These are phyloP conservation scores for Fissipunctia ypsillon DNA, from an alignment of 2,888 invertebrate genomes.

Conservation along the genomic window DNA sequence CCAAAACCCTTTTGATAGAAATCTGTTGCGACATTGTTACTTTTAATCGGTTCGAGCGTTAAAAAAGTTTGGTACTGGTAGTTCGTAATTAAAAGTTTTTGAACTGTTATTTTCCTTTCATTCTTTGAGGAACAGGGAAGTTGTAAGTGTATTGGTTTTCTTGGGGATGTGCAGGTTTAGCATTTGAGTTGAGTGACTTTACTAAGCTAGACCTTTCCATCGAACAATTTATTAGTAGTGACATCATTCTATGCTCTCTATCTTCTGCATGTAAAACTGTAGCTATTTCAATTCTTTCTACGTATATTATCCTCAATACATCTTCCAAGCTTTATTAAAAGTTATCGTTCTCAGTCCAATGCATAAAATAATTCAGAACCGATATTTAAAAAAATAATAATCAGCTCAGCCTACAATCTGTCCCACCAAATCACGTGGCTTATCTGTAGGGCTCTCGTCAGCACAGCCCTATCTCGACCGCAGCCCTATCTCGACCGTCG, in stretches of 20 bases:
- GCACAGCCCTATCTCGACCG: constrained; percentile 54
- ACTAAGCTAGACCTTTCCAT: neutral
- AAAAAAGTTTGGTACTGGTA: constrained; percentile 38
- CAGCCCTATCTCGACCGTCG: constrained; percentile 59
- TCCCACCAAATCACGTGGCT: constrained; percentile 55
- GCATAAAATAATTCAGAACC: neutral
- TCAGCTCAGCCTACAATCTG: constrained; percentile 25
- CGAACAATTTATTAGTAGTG: neutral
- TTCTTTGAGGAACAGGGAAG: neutral
- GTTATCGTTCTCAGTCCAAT: neutral
- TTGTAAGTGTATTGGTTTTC: constrained; percentile 22
- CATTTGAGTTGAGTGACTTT: neutral
- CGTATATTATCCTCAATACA: neutral
- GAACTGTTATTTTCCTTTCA: constrained; percentile 40
- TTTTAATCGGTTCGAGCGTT: constrained; percentile 43
- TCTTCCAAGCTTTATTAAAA: neutral
- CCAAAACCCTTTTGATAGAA: constrained; percentile 45
- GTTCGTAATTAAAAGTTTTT: constrained; percentile 50
- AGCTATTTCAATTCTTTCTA: neutral
- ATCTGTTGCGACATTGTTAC: constrained; percentile 52
- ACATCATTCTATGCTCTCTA: too few species aligned
- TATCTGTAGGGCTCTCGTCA: constrained; percentile 70
- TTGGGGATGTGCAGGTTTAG: neutral
- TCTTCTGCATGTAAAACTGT: neutral
- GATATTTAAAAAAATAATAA: constrained; percentile 19